Evolutionary conservation across 2,797 vertebrate species (phyloP), one percentile per base, ranked within the genome.

Genomic region (Chaunax sp.): DNA sequence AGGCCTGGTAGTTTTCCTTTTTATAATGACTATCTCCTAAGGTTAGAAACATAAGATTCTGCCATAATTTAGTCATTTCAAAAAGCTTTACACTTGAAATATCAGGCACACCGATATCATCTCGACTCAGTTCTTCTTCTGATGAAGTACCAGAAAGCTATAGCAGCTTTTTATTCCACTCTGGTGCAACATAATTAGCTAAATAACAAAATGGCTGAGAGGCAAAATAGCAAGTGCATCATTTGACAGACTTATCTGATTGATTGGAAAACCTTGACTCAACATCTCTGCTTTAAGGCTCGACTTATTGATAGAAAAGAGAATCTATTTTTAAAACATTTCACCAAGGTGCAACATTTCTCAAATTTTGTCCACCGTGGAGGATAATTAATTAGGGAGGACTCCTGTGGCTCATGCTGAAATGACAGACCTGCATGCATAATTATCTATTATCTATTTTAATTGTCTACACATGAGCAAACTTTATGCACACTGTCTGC

Each of bases 311-410:
- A 81, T 83, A 65, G 10, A 75, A 76, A 30, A 13, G 41, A 30
- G 69, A 81, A 78, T 56, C 43, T 44, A 28, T 38, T 26, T 75
- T 60, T 56, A 71, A 80, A 81, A 72, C 56, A 69, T 69, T 79
- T 40, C 40, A 62, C 70, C 37, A 37, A 74, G 56, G 64, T 83
- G 72, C 51, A 40, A 35, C 59, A 25, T 62, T 67, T 51, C 57
- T 75, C 20, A 38, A 26, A 74, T 64, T 58, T 33, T 19, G 43
- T 72, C 80, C 71, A 62, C 69, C 3, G 69, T 69, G 72, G 33
- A 4, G 51, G 41, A 41, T 60, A 72, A 85, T 83, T 84, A 77
- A 80, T 84, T 77, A 43, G 19, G 58, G 46, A 69, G 57, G 64
- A 75, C 55, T 72, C 65, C 55, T 33, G 57, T 13, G 64, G 71